A percentile compares a stretch with the other conserved stretches of the same genome.
Conservation (phyloP, 1,140 invertebrate genomes). For the Apis dorsata region DNA sequence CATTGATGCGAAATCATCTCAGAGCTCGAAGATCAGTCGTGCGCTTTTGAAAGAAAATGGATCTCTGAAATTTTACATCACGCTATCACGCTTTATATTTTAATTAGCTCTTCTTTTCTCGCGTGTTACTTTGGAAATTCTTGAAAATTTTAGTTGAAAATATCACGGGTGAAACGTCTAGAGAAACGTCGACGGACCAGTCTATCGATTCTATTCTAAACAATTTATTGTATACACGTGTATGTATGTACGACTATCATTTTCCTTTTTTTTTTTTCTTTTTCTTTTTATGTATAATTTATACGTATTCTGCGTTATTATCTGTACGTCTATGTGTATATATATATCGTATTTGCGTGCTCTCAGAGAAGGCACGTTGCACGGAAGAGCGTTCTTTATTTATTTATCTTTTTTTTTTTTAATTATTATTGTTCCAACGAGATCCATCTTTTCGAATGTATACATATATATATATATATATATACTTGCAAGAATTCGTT, state of each 20-base stretch:
- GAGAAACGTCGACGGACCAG: conserved; percentile 55
- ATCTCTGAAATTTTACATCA: not conserved
- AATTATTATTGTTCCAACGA: not conserved
- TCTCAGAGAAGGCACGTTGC: conserved; percentile 73
- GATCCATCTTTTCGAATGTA: not conserved
- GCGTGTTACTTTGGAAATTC: not conserved
- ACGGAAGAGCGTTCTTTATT: conserved; percentile 73
- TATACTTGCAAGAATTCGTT: not conserved
- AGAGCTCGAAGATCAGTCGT: not conserved
- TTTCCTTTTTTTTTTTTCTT: not conserved
- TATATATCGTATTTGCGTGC: conserved; percentile 62
- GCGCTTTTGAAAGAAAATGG: not conserved
- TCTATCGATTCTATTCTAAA: conserved; percentile 54
- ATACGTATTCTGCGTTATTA: conserved; percentile 13
- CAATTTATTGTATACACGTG: not conserved
- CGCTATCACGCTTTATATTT: not conserved
- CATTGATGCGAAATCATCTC: no score
- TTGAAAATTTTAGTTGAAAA: conserved; percentile 11
- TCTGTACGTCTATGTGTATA: conserved; percentile 6
- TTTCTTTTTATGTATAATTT: conserved; percentile 25
- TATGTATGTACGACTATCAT: conserved; percentile 8
- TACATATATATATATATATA: not conserved
- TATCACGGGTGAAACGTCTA: conserved; percentile 14
- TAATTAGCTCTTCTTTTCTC: not conserved
- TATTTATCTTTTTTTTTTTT: not conserved